phyloP scores from a whole-genome alignment of 1,140 invertebrate genomes.

The Oedothorax gibbosus region DNA sequence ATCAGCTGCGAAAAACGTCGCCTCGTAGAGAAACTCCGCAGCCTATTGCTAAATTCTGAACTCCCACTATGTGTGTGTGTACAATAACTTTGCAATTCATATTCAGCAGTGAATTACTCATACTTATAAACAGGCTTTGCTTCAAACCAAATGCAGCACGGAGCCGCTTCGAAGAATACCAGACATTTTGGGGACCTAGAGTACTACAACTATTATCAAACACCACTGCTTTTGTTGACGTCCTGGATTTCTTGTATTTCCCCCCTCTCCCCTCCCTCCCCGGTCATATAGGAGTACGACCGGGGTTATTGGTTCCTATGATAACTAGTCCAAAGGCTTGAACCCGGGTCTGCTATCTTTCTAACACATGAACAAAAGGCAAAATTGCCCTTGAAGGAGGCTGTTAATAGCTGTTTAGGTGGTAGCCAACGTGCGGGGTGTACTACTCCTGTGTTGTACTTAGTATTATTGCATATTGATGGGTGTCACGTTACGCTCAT shows the following conservation, averaged over 20 bases:
- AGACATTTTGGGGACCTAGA: slow-evolving; percentile 34
- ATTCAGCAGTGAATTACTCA: slow-evolving; percentile 25
- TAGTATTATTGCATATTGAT: slow-evolving; percentile 61
- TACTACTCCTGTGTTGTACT: slow-evolving; percentile 60
- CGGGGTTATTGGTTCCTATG: slow-evolving; percentile 60
- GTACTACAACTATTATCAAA: slow-evolving; percentile 9
- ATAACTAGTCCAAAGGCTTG: slow-evolving; percentile 61
- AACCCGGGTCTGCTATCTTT: slow-evolving; percentile 54
- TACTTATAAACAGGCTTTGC: slow-evolving; percentile 25
- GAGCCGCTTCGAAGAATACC: slow-evolving; percentile 17
- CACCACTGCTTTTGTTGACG: slow-evolving; percentile 36
- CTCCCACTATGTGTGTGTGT: slow-evolving; percentile 12
- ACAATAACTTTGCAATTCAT: slow-evolving; percentile 6
- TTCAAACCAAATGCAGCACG: slow-evolving; percentile 34
- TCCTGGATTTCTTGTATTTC: slow-evolving; percentile 14
- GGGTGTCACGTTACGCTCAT: slow-evolving; percentile 48
- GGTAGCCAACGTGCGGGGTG: slow-evolving; percentile 55
- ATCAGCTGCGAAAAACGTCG: slow-evolving; percentile 47
- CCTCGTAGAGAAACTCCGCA: slow-evolving; percentile 32
- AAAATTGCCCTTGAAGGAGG: slow-evolving; percentile 24
- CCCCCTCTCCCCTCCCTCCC: slow-evolving; percentile 41
- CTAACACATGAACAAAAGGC: slow-evolving; percentile 41
- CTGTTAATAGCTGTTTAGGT: slow-evolving; percentile 60
- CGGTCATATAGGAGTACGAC: slow-evolving; percentile 42
- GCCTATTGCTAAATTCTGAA: slow-evolving; percentile 31